Conservation (phyloP, 1,140 invertebrate species). For the Tetragonula clypearis region DNA sequence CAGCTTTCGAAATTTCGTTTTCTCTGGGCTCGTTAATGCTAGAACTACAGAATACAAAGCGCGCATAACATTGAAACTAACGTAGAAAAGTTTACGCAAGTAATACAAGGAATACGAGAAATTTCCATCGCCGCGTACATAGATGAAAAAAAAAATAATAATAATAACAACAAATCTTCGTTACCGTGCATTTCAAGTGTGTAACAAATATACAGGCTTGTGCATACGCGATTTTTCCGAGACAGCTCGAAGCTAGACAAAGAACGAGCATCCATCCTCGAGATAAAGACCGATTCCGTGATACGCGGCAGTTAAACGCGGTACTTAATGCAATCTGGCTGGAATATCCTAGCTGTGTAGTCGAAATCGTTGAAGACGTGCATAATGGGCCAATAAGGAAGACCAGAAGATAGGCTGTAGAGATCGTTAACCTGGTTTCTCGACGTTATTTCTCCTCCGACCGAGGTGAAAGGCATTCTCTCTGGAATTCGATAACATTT, state of each 20-base stretch:
- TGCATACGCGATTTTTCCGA: neutral
- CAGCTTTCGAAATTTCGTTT: no score
- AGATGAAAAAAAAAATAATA: no score
- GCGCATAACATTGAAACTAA: no score
- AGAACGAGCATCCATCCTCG: neutral
- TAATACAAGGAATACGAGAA: no score
- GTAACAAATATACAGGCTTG: no score
- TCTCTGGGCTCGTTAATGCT: no score
- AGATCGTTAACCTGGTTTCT: slow-evolving; percentile 29
- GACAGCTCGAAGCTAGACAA: neutral
- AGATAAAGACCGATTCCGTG: neutral
- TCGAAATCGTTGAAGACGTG: slow-evolving; percentile 17
- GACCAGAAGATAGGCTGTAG: neutral
- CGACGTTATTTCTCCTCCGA: neutral
- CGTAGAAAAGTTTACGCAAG: no score
- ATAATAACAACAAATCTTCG: no score
- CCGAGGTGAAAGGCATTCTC: neutral
- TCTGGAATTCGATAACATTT: slow-evolving; percentile 17
- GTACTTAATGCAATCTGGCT: slow-evolving; percentile 27
- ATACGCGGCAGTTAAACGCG: neutral
- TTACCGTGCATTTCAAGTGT: no score
- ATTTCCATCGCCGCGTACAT: no score
- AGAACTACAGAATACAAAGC: no score
- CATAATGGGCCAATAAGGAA: slow-evolving; percentile 23
- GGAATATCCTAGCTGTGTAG: neutral